phyloP scores from a whole-genome alignment of 2,797 vertebrate genomes.

The Chelmon rostratus region DNA sequence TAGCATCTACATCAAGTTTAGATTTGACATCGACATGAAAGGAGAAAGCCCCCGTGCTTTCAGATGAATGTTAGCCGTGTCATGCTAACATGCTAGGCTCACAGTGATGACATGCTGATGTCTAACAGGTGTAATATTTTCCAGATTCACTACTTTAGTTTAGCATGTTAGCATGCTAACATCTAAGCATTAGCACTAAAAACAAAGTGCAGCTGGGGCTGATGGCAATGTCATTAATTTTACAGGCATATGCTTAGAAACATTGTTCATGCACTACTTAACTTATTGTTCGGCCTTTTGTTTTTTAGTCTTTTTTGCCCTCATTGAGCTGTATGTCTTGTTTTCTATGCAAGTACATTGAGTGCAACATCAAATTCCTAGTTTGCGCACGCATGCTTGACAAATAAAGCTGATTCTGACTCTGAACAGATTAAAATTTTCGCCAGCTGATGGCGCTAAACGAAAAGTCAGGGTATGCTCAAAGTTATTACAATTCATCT shows the following conservation, averaged over 20 bases:
- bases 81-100: not conserved
- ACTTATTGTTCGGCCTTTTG: too few relatives aligned
- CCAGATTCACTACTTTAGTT: too few relatives aligned
- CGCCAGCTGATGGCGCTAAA: not conserved
- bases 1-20: not conserved
- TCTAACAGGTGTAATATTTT: not conserved
- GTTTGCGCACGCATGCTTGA: too few relatives aligned
- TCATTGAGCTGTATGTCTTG: too few relatives aligned
- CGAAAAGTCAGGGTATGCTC: not conserved
- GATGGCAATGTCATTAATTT: not conserved
- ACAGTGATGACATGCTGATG: not conserved
- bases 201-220: not conserved
- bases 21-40: conserved; percentile 4
- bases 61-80: too few relatives aligned
- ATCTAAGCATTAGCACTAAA: not conserved
- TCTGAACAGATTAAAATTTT: not conserved
- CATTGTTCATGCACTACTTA: too few relatives aligned
- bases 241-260: not conserved
- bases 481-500: not conserved
- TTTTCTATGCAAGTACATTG: too few relatives aligned
- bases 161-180: not conserved
- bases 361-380: too few relatives aligned
- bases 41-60: too few relatives aligned
- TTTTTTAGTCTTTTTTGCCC: too few relatives aligned
- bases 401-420: too few relatives aligned